Conservation (phyloP, 2,113 vertebrate genomes). For the Guaruba guarouba region DNA sequence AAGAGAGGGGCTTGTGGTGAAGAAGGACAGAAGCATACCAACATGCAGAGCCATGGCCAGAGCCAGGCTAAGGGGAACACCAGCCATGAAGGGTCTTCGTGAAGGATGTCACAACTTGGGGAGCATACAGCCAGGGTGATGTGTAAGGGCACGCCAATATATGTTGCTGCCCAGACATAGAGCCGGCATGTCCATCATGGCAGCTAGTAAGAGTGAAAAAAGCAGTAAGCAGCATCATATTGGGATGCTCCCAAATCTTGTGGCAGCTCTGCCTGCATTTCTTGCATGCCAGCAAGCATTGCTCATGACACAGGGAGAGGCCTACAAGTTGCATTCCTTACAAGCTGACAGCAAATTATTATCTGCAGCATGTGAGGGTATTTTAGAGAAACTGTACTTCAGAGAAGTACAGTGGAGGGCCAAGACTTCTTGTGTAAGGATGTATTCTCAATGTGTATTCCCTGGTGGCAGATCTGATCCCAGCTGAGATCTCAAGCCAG, state of each 20-base stretch:
- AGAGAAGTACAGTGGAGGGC: not conserved
- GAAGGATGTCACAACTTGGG: not conserved
- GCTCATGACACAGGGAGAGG: not conserved
- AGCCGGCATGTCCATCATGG: not conserved
- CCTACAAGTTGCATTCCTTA: not conserved
- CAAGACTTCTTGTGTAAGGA: not conserved
- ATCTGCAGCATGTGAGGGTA: not conserved
- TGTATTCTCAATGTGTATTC: not conserved
- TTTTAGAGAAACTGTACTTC: not conserved
- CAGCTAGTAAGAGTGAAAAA: not conserved
- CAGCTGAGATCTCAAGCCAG: not conserved
- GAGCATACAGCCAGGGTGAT: not conserved
- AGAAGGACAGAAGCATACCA: not conserved
- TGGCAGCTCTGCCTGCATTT: not conserved
- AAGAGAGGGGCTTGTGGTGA: not conserved
- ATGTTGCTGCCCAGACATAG: not conserved
- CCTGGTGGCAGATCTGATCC: not conserved
- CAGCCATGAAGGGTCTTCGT: not conserved
- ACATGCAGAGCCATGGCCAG: not conserved
- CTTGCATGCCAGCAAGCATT: not conserved
- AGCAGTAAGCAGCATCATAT: not conserved
- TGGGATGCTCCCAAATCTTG: not conserved
- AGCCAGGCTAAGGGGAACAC: not conserved
- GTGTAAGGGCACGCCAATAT: not conserved
- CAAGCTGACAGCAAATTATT: not conserved